Evolutionary conservation across 2,113 vertebrate species (phyloP).

Genomic region (Callipepla californica): DNA sequence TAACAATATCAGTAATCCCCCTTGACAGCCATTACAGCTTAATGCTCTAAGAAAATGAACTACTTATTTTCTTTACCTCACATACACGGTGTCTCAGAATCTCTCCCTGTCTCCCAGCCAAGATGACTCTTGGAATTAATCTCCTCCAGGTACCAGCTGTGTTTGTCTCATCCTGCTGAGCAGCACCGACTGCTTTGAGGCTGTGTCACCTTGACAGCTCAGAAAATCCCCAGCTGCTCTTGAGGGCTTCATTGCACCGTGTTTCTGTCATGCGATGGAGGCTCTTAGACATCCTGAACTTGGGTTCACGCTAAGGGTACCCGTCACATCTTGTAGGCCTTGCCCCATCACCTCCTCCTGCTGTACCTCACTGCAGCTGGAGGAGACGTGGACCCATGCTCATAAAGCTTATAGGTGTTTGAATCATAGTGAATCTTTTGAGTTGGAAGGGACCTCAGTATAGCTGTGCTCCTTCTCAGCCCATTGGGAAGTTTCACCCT

Average conservation of each 20-base stretch:
- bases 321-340: neutral
- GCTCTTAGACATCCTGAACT: neutral
- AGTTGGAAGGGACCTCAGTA: too few species aligned
- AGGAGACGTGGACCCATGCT: neutral
- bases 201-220: slow-evolving; percentile 41
- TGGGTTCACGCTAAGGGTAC: neutral
- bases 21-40: slow-evolving; percentile 70
- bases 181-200: neutral
- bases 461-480: neutral
- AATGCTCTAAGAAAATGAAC: slow-evolving; percentile 63
- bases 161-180: slow-evolving; percentile 50
- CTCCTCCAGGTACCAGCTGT: slow-evolving; percentile 63
- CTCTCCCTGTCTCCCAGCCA: slow-evolving; percentile 50
- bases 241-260: neutral
- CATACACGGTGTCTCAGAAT: neutral
- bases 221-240: neutral
- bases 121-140: slow-evolving; percentile 47
- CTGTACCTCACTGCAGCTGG: neutral
- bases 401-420: fast-evolving
- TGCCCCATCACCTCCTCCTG: fast-evolving
- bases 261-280: neutral
- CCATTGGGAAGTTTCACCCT: neutral
- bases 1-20: slow-evolving; percentile 70
- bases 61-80: slow-evolving; percentile 69
- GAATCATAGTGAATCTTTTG: neutral